Percentiles rank a stretch among this genome's conserved stretches.
These are phyloP conservation scores for Oxystoma pomonae DNA, from an alignment of 2,888 invertebrate genomes.

Conservation along the genomic window DNA sequence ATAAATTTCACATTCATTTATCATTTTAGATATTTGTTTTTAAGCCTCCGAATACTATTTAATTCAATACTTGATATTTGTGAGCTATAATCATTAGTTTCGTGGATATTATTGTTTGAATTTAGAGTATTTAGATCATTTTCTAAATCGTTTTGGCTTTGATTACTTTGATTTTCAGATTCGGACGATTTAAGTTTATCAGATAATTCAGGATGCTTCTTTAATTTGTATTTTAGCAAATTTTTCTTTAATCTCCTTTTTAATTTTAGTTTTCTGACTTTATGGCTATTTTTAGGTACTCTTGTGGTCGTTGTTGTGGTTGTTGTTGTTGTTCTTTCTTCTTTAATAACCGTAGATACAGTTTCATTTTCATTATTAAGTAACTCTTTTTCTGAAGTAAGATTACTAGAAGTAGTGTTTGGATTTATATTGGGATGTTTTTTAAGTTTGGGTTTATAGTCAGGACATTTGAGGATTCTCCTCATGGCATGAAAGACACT, in stretches of 20 bases:
- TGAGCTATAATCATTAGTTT: slow-evolving; percentile 2
- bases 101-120: slow-evolving; percentile 2
- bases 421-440: slow-evolving; percentile 22
- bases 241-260: slow-evolving; percentile 24
- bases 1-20: too few relatives aligned
- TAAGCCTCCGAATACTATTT: background rate
- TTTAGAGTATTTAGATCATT: slow-evolving; percentile 13
- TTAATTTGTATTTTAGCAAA: slow-evolving; percentile 28
- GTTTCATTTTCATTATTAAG: background rate
- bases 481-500: slow-evolving; percentile 62
- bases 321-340: slow-evolving; percentile 14
- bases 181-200: slow-evolving; percentile 10
- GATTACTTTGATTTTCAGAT: background rate
- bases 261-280: slow-evolving; percentile 23
- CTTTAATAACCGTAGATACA: background rate
- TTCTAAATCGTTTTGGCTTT: slow-evolving; percentile 11
- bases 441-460: slow-evolving; percentile 43
- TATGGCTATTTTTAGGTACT: slow-evolving; percentile 22
- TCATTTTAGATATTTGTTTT: background rate
- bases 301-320: slow-evolving; percentile 20
- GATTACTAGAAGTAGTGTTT: slow-evolving; percentile 1
- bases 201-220: slow-evolving; percentile 17
- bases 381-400: slow-evolving; percentile 1
- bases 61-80: slow-evolving; percentile 6
- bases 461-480: slow-evolving; percentile 51